Conservation (phyloP, 2,888 invertebrate genomes). For the Drosophila algonquin region DNA sequence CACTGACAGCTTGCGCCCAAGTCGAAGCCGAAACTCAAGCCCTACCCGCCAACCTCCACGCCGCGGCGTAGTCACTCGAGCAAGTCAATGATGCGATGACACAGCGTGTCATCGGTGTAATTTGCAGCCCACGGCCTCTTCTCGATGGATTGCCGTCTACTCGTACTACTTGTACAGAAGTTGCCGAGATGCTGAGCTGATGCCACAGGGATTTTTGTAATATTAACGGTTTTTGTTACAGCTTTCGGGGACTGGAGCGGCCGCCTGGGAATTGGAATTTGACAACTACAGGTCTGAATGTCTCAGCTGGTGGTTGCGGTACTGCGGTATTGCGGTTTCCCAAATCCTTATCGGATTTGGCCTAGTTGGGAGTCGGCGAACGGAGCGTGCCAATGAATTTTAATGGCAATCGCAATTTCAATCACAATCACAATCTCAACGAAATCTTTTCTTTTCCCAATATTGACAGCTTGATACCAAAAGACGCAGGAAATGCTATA, state of each 20-base stretch:
- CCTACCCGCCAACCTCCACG: background rate
- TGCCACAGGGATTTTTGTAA: slow-evolving; percentile 57
- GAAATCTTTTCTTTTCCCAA: slow-evolving; percentile 19
- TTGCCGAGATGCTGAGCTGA: background rate
- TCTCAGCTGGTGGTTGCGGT: slow-evolving; percentile 31
- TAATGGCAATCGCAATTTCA: slow-evolving; percentile 52
- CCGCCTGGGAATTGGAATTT: slow-evolving; percentile 60
- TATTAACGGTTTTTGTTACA: slow-evolving; percentile 65
- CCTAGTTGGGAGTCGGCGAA: slow-evolving; percentile 29
- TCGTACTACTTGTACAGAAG: background rate
- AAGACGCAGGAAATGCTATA: background rate
- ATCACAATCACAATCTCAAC: slow-evolving; percentile 30
- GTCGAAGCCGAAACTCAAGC: background rate
- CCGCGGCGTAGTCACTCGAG: slow-evolving; percentile 34
- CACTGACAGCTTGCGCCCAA: background rate
- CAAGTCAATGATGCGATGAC: slow-evolving; percentile 74
- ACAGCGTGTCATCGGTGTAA: slow-evolving; percentile 77
- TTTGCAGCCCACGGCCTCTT: slow-evolving; percentile 54
- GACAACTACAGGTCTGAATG: slow-evolving; percentile 40
- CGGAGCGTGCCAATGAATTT: slow-evolving; percentile 65
- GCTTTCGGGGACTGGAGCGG: slow-evolving; percentile 59
- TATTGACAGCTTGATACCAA: slow-evolving; percentile 23
- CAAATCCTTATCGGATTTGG: slow-evolving; percentile 55
- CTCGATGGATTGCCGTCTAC: slow-evolving; percentile 55
- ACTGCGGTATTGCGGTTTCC: slow-evolving; percentile 20